Conservation (phyloP, 2,113 vertebrate genomes). For the Sprattus sprattus region DNA sequence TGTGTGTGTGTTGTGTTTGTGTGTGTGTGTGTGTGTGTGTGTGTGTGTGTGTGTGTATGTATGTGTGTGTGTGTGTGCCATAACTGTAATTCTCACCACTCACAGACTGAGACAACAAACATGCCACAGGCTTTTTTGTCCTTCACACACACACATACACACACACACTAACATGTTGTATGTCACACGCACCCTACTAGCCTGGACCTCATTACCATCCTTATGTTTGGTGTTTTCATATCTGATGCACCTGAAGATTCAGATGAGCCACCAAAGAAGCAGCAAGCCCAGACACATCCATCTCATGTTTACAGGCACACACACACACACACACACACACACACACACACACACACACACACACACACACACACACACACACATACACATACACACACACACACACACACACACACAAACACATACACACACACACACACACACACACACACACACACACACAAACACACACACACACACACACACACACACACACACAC, state of each 20-base stretch:
- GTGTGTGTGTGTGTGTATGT: background rate
- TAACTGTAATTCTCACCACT: background rate
- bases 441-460: background rate
- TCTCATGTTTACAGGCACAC: background rate
- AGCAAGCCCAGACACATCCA: background rate
- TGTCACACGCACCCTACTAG: too few relatives aligned
- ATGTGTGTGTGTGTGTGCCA: background rate
- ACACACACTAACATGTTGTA: background rate
- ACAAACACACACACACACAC: too few relatives aligned
- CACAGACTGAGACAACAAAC: background rate
- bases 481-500: background rate
- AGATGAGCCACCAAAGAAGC: background rate
- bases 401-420: background rate
- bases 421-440: background rate
- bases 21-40: background rate
- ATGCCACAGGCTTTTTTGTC: background rate
- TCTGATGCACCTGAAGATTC: background rate
- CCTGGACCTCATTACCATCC: background rate
- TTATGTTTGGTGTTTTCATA: conserved; percentile 4
- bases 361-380: background rate
- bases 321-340: background rate
- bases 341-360: conserved; percentile 21
- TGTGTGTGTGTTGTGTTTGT: background rate
- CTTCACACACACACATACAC: conserved; percentile 25
- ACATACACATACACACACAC: background rate